Evolutionary conservation across 2,888 invertebrate species (phyloP).

Genomic region (Scaeva pyrastri): DNA sequence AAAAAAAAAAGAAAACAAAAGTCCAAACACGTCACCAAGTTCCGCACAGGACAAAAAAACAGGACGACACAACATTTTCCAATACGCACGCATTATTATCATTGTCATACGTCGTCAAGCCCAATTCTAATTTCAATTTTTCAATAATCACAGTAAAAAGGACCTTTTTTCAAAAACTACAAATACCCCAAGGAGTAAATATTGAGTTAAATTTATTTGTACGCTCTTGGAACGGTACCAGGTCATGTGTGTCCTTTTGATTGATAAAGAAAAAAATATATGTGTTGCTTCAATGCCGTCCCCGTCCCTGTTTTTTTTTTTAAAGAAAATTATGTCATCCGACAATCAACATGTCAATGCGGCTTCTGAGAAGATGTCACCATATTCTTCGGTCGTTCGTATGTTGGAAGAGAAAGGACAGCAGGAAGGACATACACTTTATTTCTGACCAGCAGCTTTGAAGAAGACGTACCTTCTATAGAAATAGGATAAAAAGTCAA

Average conservation of each 20-base stretch:
- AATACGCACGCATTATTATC: conserved; percentile 63
- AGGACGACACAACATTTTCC: conserved; percentile 53
- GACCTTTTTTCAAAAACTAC: conserved; percentile 59
- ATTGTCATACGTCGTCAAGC: conserved; percentile 47
- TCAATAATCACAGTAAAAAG: conserved; percentile 63
- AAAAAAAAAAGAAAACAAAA: background rate
- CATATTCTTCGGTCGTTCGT: background rate
- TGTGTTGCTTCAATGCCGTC: conserved; percentile 5
- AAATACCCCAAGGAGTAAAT: conserved; percentile 71
- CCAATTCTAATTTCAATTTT: conserved; percentile 61
- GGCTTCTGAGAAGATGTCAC: conserved; percentile 54
- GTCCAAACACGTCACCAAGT: conserved; percentile 11
- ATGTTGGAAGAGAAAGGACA: background rate
- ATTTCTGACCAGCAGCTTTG: conserved; percentile 44
- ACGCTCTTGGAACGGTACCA: background rate
- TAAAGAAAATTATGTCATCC: conserved; percentile 66
- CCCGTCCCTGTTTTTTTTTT: conserved; percentile 50
- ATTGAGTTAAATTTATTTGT: conserved; percentile 70
- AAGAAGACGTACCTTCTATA: too few relatives aligned
- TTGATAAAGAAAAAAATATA: conserved; percentile 38
- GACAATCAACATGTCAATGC: conserved; percentile 67
- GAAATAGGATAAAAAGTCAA: conserved; percentile 36
- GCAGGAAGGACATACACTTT: conserved; percentile 48
- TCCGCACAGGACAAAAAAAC: background rate
- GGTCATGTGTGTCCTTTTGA: conserved; percentile 38